Conservation (phyloP, 2,797 vertebrate species). For the Coracias cyanogaster region DNA sequence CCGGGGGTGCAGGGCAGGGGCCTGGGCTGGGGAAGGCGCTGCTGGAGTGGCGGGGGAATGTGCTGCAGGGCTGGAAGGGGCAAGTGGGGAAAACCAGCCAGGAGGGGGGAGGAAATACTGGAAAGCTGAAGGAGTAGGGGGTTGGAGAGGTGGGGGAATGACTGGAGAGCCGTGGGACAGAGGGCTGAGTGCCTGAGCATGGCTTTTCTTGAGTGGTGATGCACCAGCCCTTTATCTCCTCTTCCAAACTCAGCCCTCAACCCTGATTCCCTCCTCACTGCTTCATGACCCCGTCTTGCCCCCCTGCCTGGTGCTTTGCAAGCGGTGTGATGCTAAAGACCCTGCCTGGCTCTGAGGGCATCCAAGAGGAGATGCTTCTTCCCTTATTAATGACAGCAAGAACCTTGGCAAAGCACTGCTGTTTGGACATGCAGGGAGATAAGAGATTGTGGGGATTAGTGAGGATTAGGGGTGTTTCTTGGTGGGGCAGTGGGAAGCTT, state of each 20-base stretch:
- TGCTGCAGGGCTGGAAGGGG: background rate
- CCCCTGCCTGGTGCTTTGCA: background rate
- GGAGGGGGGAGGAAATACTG: background rate
- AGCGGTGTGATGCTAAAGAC: background rate
- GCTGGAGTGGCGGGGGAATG: background rate
- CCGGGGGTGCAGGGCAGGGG: background rate
- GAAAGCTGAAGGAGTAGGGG: background rate
- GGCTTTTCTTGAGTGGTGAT: background rate
- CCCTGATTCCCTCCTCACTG: too few relatives aligned
- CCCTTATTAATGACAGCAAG: fast-evolving
- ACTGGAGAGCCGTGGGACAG: background rate
- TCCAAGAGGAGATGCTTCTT: background rate
- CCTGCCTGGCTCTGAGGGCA: background rate
- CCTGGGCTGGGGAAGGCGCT: background rate
- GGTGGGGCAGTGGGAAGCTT: background rate
- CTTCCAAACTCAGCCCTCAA: too few relatives aligned
- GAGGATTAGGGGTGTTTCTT: background rate
- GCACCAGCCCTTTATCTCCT: too few relatives aligned
- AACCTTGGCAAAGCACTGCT: fast-evolving
- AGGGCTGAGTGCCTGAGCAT: background rate
- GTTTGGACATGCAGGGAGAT: fast-evolving
- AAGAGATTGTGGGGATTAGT: fast-evolving
- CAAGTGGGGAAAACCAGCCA: fast-evolving
- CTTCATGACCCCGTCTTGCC: fast-evolving
- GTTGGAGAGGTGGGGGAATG: background rate